Conservation (phyloP, 2,888 invertebrate genomes). For the Philaethria dido region DNA sequence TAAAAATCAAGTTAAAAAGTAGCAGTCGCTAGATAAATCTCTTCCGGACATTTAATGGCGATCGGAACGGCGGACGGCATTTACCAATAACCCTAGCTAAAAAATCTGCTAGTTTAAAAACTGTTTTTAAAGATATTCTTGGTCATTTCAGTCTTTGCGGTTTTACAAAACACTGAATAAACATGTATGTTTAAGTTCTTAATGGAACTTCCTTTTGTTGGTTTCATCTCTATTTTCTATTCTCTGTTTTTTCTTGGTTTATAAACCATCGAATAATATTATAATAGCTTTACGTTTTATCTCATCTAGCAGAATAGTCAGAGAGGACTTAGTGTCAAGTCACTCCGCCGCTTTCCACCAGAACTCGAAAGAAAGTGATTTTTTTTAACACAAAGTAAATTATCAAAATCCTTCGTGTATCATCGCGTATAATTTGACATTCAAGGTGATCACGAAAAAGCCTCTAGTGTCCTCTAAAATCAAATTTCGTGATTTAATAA, state of each 20-base stretch:
- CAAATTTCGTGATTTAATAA: constrained; percentile 56
- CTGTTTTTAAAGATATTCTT: constrained; percentile 15
- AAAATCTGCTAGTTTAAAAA: constrained; percentile 50
- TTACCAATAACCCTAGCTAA: constrained; percentile 61
- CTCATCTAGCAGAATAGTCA: too few species aligned
- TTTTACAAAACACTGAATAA: constrained; percentile 7
- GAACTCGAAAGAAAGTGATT: neutral
- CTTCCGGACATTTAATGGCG: constrained; percentile 50
- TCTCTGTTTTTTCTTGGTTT: neutral
- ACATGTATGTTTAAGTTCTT: constrained; percentile 15
- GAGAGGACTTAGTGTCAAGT: too few species aligned
- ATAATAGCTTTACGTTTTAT: too few species aligned
- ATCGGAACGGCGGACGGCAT: constrained; percentile 45
- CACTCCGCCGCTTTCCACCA: too few species aligned
- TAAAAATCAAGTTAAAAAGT: constrained; percentile 26
- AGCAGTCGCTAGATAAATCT: constrained; percentile 34
- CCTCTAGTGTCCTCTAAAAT: constrained; percentile 29
- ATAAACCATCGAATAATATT: neutral
- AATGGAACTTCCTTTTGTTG: neutral
- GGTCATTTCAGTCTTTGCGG: constrained; percentile 26
- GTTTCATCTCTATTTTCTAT: neutral
- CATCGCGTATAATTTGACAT: constrained; percentile 22
- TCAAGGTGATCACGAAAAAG: constrained; percentile 20
- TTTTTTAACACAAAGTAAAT: neutral
- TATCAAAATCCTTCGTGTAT: constrained; percentile 7